Evolutionary conservation across 92 coral and sea anemone species (phyloP), one percentile per base, ranked within the genome.

Genomic region (Plumapathes pennacea): DNA sequence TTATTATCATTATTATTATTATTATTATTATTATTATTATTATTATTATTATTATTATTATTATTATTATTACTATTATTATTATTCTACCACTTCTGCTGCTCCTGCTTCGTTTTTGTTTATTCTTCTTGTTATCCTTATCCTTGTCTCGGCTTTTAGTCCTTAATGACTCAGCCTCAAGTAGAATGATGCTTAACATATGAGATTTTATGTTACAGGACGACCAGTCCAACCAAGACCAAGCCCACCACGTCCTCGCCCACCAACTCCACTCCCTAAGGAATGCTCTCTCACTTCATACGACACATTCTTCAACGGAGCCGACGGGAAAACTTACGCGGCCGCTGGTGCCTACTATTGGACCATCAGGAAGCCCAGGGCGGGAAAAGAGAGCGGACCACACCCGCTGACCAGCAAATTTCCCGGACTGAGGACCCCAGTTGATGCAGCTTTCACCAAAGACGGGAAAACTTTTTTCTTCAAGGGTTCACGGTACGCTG

Each of bases 371-470:
- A 29, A 4, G 21, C 64, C 66, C 48, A 43, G 4, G 12, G 38
- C 61, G 13, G 74, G 40, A n/a, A n/a, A 8, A n/a, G 40, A 34
- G 40, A 34, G n/a, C 8, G 40, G 40, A 34, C 40, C 40, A 13
- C 73, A 57, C 22, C 70, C 46, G 54, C 74, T 86, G 2, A 54
- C 50, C 18, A 71, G 73, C 46, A 46, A 67, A 52, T 86, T 88
- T 88, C 67, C 45, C 28, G 85, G 60, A 21, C 85, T 86, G 39
- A 57, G 57, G 34, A 62, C 76, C 12, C 88, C 94, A 3, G 60
- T 85, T 29, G 79, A 82, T 44, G 89, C 97, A 23, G 97, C 89
- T 2, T 82, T 81, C 50, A 32, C 17, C 69, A 85, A 41, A 57
- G 11, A 2, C 80, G 57, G 25, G 69, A 84, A 32, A 57, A 62